phyloP scores from a whole-genome alignment of 2,113 vertebrate species.

The Bos javanicus region DNA sequence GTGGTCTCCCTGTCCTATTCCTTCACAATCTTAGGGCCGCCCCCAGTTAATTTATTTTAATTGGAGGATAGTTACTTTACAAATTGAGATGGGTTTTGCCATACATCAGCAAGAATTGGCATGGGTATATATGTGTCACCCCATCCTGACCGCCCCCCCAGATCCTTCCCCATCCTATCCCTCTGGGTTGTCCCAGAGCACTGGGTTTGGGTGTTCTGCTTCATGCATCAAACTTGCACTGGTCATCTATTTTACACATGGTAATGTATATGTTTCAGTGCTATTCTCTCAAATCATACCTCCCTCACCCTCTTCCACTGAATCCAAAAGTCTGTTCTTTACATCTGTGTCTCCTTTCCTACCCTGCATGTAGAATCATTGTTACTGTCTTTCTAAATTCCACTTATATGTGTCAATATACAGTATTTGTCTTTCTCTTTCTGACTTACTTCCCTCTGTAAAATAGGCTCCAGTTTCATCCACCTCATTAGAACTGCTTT shows the following conservation, averaged over 20 bases:
- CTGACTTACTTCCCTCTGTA: not conserved
- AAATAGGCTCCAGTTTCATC: not conserved
- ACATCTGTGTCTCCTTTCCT: not conserved
- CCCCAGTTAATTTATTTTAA: not conserved
- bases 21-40: fast-evolving
- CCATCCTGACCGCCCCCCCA: not conserved
- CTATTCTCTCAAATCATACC: not conserved
- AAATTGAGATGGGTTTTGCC: not conserved
- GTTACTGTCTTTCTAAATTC: not conserved
- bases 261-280: not conserved
- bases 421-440: not conserved
- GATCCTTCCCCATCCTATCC: not conserved
- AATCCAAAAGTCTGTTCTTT: not conserved
- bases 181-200: not conserved
- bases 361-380: not conserved
- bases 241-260: not conserved
- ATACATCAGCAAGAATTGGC: not conserved
- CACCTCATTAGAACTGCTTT: not conserved
- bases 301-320: not conserved
- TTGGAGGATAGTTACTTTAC: not conserved
- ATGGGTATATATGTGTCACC: not conserved
- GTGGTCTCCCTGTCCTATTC: not conserved
- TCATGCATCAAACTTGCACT: not conserved
- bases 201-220: not conserved
- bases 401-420: not conserved